Conservation (phyloP, 2,113 vertebrate genomes). For the Pygoscelis antarcticus region DNA sequence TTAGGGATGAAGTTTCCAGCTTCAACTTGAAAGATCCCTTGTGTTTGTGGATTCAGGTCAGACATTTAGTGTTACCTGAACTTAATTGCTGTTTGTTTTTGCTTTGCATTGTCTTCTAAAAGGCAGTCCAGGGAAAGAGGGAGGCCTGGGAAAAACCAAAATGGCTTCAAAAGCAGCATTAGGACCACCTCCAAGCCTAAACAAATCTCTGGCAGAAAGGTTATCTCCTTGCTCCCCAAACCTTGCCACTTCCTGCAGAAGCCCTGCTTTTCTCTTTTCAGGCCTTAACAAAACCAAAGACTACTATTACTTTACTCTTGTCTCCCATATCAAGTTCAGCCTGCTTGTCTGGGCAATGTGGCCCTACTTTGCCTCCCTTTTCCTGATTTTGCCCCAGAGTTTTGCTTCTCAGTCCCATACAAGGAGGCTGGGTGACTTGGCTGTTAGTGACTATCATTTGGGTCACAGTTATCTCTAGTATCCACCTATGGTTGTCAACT, state of each 20-base stretch:
- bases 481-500: neutral
- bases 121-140: neutral
- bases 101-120: constrained; percentile 35
- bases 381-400: neutral
- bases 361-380: neutral
- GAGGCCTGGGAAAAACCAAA: constrained; percentile 51
- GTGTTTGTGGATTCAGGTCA: constrained; percentile 67
- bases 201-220: constrained; percentile 1
- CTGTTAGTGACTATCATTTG: neutral
- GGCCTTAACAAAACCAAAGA: neutral
- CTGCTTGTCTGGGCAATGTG: neutral
- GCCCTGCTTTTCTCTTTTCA: neutral
- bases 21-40: constrained; percentile 26
- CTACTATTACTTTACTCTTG: neutral
- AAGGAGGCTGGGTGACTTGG: neutral
- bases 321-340: neutral
- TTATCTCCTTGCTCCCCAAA: neutral
- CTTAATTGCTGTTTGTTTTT: constrained; percentile 64
- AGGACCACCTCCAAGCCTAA: constrained; percentile 36
- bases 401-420: neutral
- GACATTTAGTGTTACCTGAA: constrained; percentile 52
- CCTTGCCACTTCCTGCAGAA: neutral
- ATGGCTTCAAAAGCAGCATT: constrained; percentile 38
- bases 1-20: constrained; percentile 46
- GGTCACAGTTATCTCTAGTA: neutral